Base-by-base conservation (phyloP, 2,888 invertebrate species). In the Timandra comae region DNA sequence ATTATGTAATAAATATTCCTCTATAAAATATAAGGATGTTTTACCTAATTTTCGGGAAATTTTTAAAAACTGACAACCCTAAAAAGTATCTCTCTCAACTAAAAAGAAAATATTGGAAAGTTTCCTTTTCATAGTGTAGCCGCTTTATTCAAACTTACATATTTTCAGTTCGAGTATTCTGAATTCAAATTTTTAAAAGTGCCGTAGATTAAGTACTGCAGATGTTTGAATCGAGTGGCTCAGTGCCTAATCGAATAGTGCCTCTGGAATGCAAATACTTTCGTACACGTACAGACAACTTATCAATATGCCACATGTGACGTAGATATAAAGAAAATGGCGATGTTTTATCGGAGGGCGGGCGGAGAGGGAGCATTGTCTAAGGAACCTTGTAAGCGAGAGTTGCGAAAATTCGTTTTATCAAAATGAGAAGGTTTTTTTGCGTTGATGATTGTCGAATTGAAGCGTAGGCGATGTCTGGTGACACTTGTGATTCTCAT, bases 221-320 rank as follows among this genome's bases (percentile, higher is more conserved):
- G 35, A 46, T 33, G 43, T 24, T 8, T 7, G 24, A 35, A 11
- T 25, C 20, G 10, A 16, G 16, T 16, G 16, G 16, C 16, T 16
- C 16, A 25, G 48, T 50, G 43, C 46, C 34, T 38, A 49, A 16
- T 16, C 45, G 48, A 49, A 56, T 55, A 50, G 48, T 41, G 57
- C 49, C 49, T 50, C 48, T 46, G 55, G 56, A 69, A 76, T 72
- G 72, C 70, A 72, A 70, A 73, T 69, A 63, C 46, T 52, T 53
- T 38, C 39, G 43, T 35, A 52, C 77, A 74, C 75, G 73, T 74
- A 60, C 54, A 48, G 40, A 51, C 69, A 60, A 74, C 78, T 74
- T 79, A 77, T 80, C 78, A 78, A 66, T 63, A 68, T 56, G 60
- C 59, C 49, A 60, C 61, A 63, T 68, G 72, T 71, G 72, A 67